Evolutionary conservation across 2,113 vertebrate genomes (phyloP).

Genomic region (Brachypodius melanocephalos): DNA sequence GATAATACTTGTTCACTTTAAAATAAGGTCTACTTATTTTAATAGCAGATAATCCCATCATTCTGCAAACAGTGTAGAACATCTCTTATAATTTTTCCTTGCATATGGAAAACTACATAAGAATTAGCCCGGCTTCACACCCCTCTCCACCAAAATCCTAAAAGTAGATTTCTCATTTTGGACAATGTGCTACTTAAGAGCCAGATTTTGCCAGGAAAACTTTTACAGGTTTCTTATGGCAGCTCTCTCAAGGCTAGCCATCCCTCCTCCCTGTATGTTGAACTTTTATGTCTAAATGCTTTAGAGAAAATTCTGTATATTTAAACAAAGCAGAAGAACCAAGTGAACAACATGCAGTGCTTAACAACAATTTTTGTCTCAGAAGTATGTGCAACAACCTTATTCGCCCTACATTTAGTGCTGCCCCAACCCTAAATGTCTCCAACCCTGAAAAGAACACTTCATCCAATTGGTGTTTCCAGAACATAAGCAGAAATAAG

Average conservation of each 20-base stretch:
- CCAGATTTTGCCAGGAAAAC: background rate
- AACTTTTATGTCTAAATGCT: background rate
- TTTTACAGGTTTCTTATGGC: background rate
- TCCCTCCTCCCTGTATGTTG: background rate
- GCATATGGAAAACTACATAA: background rate
- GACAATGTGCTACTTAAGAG: background rate
- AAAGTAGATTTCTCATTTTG: background rate
- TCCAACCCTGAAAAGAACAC: background rate
- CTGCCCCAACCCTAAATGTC: background rate
- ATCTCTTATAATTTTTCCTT: background rate
- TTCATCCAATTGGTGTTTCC: background rate
- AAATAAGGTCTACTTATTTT: background rate
- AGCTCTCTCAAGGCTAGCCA: background rate
- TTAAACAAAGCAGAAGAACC: background rate
- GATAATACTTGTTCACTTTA: background rate
- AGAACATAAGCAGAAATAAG: background rate
- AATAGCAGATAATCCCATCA: background rate
- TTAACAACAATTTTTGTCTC: background rate
- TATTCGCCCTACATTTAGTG: background rate
- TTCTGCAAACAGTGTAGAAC: background rate
- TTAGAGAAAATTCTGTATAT: background rate
- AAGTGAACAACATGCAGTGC: rapidly evolving
- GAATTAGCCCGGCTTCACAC: background rate
- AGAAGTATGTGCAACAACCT: background rate
- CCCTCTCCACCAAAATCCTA: background rate